Percentiles rank a stretch among this genome's conserved stretches.
Conservation (phyloP, 2,797 vertebrate genomes). For the Tarsius wallacei region DNA sequence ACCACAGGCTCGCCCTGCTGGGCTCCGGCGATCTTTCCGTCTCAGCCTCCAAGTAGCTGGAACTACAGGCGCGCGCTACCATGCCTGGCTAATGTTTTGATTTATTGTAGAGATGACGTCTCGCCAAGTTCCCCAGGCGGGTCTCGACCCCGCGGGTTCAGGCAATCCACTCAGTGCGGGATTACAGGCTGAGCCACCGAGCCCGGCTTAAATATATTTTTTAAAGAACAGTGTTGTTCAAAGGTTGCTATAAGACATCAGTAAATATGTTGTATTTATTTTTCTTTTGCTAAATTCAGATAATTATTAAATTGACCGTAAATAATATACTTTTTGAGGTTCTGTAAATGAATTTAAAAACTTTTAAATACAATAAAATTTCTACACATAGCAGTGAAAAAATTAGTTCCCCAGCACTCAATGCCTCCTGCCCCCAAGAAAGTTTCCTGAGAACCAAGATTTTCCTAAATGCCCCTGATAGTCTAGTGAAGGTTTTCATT, state of each 20-base stretch:
- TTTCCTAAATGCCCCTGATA: not conserved
- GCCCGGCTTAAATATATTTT: not conserved
- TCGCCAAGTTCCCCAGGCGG: too few species aligned
- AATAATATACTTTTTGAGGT: not conserved
- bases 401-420: not conserved
- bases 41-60: too few species aligned
- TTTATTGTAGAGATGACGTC: too few species aligned
- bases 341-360: not conserved
- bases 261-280: not conserved
- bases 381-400: not conserved
- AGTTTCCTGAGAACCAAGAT: not conserved
- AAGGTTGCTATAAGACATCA: not conserved
- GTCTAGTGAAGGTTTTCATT: not conserved
- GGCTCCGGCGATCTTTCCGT: too few species aligned
- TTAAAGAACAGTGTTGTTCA: not conserved
- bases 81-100: too few species aligned
- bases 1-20: too few species aligned
- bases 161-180: too few species aligned
- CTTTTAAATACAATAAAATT: not conserved
- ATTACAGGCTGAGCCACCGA: too few species aligned
- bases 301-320: not conserved
- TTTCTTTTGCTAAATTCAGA: not conserved
- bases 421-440: not conserved
- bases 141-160: too few species aligned
- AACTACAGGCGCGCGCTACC: too few species aligned